phyloP scores from a whole-genome alignment of 2,888 invertebrate genomes.

The Allygus modestus region DNA sequence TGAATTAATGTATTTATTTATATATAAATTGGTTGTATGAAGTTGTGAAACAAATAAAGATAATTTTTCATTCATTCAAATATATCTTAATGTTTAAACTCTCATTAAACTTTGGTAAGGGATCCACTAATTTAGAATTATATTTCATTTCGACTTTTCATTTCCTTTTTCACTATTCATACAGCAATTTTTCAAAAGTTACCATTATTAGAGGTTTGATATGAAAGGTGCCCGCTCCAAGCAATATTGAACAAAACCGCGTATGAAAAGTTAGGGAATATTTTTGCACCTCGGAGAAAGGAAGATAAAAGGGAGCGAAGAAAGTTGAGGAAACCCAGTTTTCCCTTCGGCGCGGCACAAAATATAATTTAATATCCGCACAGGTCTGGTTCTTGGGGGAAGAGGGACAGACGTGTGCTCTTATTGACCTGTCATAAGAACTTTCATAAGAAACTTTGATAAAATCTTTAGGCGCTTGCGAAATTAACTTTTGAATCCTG shows the following conservation, averaged over 20 bases:
- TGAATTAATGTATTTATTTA: too few relatives aligned
- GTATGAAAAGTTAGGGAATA: constrained; percentile 41
- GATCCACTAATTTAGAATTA: too few relatives aligned
- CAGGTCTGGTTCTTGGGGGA: constrained; percentile 16
- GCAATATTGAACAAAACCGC: constrained; percentile 14
- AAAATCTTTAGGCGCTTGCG: constrained; percentile 49
- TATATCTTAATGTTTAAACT: too few relatives aligned
- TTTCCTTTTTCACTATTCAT: too few relatives aligned
- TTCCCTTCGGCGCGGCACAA: constrained; percentile 37
- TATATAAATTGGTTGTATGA: too few relatives aligned
- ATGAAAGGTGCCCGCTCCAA: neutral
- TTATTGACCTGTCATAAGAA: constrained; percentile 61
- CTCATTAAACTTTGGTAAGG: too few relatives aligned
- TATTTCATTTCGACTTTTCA: too few relatives aligned
- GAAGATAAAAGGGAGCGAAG: constrained; percentile 13
- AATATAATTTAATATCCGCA: constrained; percentile 61
- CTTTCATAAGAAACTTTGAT: constrained; percentile 62
- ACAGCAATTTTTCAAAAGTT: neutral
- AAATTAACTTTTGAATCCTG: constrained; percentile 61
- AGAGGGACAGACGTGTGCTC: constrained; percentile 19
- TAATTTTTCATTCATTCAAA: too few relatives aligned
- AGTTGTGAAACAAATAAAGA: too few relatives aligned
- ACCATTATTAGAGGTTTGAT: neutral
- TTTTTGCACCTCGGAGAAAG: constrained; percentile 41
- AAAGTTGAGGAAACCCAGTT: constrained; percentile 32